Conservation (phyloP, 1,140 invertebrate genomes). For the Drosophila bifasciata region DNA sequence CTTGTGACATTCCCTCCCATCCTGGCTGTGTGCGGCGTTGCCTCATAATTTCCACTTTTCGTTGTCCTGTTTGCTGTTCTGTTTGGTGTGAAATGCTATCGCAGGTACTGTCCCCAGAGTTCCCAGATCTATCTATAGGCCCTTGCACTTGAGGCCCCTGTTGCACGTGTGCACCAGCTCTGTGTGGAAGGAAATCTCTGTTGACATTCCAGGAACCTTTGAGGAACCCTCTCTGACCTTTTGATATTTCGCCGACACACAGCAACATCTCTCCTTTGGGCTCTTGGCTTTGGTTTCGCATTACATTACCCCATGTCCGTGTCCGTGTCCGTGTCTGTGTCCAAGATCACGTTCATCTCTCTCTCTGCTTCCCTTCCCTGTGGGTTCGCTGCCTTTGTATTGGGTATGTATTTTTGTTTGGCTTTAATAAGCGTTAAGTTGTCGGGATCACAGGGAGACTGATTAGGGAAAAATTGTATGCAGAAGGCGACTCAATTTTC, state of each 20-base stretch:
- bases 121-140: slow-evolving; percentile 19
- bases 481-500: slow-evolving; percentile 65
- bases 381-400: neutral
- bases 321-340: slow-evolving; percentile 21
- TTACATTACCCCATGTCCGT: slow-evolving; percentile 34
- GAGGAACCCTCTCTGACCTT: slow-evolving; percentile 30
- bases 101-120: slow-evolving; percentile 37
- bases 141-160: slow-evolving; percentile 60
- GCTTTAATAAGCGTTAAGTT: slow-evolving; percentile 81
- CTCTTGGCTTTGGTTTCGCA: slow-evolving; percentile 57
- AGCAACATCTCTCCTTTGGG: neutral
- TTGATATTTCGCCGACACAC: slow-evolving; percentile 58
- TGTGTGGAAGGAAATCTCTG: slow-evolving; percentile 79
- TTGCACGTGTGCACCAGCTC: slow-evolving; percentile 72
- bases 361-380: neutral
- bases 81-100: slow-evolving; percentile 60
- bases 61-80: slow-evolving; percentile 66
- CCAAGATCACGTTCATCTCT: slow-evolving; percentile 33
- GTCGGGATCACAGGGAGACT: slow-evolving; percentile 51
- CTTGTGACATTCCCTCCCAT: too few species aligned
- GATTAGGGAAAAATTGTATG: slow-evolving; percentile 63
- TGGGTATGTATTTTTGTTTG: slow-evolving; percentile 35
- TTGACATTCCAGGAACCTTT: slow-evolving; percentile 76
- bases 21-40: too few species aligned
- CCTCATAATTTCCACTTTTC: slow-evolving; percentile 48